Conservation (phyloP, 2,113 vertebrate species). For the Tapirus terrestris region DNA sequence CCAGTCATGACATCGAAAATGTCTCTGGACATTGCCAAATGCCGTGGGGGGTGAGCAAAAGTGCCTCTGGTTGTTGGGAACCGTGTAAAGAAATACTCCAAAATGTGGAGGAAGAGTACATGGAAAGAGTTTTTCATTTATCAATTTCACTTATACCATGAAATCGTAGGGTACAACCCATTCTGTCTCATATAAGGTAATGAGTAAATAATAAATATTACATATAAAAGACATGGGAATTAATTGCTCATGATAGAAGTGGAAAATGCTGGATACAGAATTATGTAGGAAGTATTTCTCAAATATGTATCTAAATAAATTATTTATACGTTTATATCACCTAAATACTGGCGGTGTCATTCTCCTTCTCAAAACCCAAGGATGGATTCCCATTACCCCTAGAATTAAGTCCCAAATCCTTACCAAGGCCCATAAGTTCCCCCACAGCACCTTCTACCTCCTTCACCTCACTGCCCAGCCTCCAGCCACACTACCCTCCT, state of each 20-base stretch:
- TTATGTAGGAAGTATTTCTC: background rate
- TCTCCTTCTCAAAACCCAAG: background rate
- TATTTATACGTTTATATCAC: background rate
- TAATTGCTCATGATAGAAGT: background rate
- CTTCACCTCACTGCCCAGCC: background rate
- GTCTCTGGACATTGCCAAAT: background rate
- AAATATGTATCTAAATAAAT: background rate
- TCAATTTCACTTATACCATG: background rate
- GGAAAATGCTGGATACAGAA: background rate
- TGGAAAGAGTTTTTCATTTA: background rate
- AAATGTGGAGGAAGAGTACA: background rate
- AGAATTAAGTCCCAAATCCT: background rate
- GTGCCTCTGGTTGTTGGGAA: background rate
- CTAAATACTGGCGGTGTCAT: background rate
- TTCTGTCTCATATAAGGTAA: background rate
- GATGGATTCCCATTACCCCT: background rate
- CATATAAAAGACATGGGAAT: background rate
- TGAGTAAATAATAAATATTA: background rate
- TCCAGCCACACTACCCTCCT: background rate
- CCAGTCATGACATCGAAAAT: background rate
- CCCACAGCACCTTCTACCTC: background rate
- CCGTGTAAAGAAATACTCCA: background rate
- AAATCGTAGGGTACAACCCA: background rate
- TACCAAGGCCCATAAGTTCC: background rate
- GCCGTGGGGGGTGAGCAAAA: too few species aligned